A percentile compares a stretch with the other conserved stretches of the same genome.
phyloP scores from a whole-genome alignment of 2,113 vertebrate genomes.

The Eonycteris spelaea region DNA sequence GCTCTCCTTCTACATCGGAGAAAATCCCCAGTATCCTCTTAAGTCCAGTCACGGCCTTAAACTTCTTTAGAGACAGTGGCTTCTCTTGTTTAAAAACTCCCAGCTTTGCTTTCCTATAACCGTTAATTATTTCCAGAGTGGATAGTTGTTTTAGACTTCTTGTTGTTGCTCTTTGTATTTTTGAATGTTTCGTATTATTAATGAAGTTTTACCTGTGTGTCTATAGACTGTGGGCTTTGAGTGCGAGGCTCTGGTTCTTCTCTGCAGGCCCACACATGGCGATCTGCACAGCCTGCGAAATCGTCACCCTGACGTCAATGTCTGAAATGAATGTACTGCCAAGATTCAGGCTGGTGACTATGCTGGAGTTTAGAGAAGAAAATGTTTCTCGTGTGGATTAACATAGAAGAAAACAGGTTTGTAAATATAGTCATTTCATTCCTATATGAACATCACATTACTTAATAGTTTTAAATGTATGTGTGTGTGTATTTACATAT shows the following conservation, averaged over 20 bases:
- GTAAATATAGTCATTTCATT: neutral
- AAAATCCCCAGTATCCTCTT: neutral
- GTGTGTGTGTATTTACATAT: neutral
- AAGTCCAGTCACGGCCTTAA: neutral
- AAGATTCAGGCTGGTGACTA: neutral
- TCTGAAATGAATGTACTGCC: neutral
- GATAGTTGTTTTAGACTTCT: neutral
- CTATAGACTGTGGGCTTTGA: neutral
- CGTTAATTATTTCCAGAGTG: neutral
- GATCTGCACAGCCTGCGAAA: neutral
- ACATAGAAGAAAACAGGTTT: neutral
- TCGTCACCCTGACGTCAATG: neutral
- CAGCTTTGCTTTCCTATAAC: neutral
- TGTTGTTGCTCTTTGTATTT: neutral
- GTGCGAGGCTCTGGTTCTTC: neutral
- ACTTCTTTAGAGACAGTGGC: neutral
- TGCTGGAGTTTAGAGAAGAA: neutral
- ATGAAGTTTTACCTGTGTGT: neutral
- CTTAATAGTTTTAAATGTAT: neutral
- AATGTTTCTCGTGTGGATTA: neutral
- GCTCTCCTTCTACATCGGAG: neutral
- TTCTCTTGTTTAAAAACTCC: neutral
- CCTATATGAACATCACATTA: neutral
- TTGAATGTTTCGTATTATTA: neutral
- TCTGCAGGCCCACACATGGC: fast-evolving